These are phyloP conservation scores for Ceratosolen fusciceps DNA, from an alignment of 1,140 invertebrate species.

Conservation along the genomic window DNA sequence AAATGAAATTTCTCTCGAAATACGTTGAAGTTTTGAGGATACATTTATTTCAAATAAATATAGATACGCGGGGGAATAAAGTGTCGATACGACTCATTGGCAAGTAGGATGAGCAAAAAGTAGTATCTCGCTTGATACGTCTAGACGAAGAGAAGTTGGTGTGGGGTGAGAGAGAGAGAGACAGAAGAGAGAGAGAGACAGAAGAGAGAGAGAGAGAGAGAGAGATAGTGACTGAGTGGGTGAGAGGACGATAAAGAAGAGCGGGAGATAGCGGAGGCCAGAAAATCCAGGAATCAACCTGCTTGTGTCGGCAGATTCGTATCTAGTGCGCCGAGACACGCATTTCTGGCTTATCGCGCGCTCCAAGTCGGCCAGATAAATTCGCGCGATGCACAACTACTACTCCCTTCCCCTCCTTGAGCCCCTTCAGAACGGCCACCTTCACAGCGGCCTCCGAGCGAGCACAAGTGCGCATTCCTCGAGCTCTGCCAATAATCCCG, in stretches of 20 bases:
- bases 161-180: too few relatives aligned
- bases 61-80: too few relatives aligned
- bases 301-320: slow-evolving; percentile 51
- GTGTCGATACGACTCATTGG: too few relatives aligned
- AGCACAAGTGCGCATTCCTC: not conserved
- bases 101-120: too few relatives aligned
- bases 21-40: too few relatives aligned
- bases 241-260: slow-evolving; percentile 7
- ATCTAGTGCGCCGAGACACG: slow-evolving; percentile 42
- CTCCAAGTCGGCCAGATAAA: slow-evolving; percentile 11
- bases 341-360: slow-evolving; percentile 53
- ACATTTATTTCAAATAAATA: too few relatives aligned
- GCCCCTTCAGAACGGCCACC: not conserved
- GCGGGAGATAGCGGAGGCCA: not conserved
- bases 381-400: not conserved
- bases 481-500: not conserved
- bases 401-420: not conserved
- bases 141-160: too few relatives aligned
- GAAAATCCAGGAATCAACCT: slow-evolving; percentile 50
- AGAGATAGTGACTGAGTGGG: not conserved
- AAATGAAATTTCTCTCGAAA: too few relatives aligned
- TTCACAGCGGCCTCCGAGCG: not conserved
- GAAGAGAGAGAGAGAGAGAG: not conserved
- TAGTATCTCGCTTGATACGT: too few relatives aligned
- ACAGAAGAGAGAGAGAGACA: not conserved